Evolutionary conservation across 64 coral and sea anemone species (phyloP), one percentile per base, ranked within the genome.

Genomic region (Orbicella faveolata): DNA sequence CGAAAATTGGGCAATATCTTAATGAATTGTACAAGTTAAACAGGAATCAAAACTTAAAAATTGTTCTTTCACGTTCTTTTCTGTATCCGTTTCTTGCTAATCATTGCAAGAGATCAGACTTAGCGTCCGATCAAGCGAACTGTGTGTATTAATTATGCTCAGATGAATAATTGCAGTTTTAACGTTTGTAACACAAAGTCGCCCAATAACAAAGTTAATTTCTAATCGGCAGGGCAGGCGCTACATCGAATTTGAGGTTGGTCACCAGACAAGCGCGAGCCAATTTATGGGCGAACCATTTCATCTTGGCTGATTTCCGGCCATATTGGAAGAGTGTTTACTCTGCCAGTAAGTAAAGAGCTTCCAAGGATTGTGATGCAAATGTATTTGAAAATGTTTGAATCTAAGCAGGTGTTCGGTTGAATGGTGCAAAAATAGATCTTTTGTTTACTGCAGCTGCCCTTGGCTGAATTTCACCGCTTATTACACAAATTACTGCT

Each of bases 391-490:
- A 90, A 83, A 78, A 84, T 84, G 81, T 67, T 67, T 84, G 81
- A 16, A 77, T 44, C 68, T 5, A 23, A 83, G 92, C 95, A 97
- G 95, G 95, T 97, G 95, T 92, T 70, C 84, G 69, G 75, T 21
- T 94, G 77, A 84, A 97, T 97, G 80, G 92, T 62, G 87, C 80
- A 83, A 94, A 93, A 97, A 97, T 97, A 97, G 75, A 76, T 52
- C 92, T 55, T 80, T 97, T 97, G 95, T 97, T 97, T 44, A 26
- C 36, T 70, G 89, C 95, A 97, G 95, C 95, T 97, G 95, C 83
- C 92, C 33, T 36, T 87, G 76, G 84, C 37, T 73, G 61, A 84
- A 77, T 87, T 79, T 86, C 74, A 88, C 78, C 89, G 89, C 92
- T 94, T 91, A 87, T 87, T 79, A 93, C 76, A 89, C 89, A 97